phyloP scores from a whole-genome alignment of 2,113 vertebrate species.

The Hippocampus mohnikei region DNA sequence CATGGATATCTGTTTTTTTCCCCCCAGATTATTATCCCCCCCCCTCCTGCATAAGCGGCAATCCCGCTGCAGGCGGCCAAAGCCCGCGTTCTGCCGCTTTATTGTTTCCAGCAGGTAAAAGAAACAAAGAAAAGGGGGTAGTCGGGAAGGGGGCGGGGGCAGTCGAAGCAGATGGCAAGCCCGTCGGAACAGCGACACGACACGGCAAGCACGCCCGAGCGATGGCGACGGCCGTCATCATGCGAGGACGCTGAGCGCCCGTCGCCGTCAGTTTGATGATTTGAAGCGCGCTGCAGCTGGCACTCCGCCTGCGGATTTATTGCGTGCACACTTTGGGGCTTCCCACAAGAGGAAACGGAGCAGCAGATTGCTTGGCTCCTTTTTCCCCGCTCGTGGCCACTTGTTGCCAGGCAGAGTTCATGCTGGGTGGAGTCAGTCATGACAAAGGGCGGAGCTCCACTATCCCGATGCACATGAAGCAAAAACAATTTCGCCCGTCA shows the following conservation, averaged over 20 bases:
- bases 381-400: not conserved
- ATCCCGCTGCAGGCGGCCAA: slow-evolving; percentile 12
- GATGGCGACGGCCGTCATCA: slow-evolving; percentile 8
- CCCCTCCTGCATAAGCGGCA: slow-evolving; percentile 12
- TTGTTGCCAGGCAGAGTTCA: slow-evolving; percentile 1
- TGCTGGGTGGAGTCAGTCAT: not conserved
- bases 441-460: not conserved
- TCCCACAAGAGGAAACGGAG: no score
- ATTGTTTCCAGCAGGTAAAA: not conserved
- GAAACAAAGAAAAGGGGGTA: not conserved
- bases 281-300: no score
- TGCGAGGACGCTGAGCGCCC: not conserved
- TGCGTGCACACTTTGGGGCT: no score
- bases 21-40: slow-evolving; percentile 20
- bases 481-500: no score
- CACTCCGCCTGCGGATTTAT: no score
- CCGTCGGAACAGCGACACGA: slow-evolving; percentile 15
- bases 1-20: not conserved
- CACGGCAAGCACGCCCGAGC: slow-evolving; percentile 53
- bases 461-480: no score
- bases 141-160: not conserved
- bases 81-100: slow-evolving; percentile 4
- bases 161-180: slow-evolving; percentile 13
- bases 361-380: not conserved
- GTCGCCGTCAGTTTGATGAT: no score